Percentiles rank a stretch among this genome's conserved stretches.
phyloP scores from a whole-genome alignment of 2,888 invertebrate genomes.

The Drosophila birchii region DNA sequence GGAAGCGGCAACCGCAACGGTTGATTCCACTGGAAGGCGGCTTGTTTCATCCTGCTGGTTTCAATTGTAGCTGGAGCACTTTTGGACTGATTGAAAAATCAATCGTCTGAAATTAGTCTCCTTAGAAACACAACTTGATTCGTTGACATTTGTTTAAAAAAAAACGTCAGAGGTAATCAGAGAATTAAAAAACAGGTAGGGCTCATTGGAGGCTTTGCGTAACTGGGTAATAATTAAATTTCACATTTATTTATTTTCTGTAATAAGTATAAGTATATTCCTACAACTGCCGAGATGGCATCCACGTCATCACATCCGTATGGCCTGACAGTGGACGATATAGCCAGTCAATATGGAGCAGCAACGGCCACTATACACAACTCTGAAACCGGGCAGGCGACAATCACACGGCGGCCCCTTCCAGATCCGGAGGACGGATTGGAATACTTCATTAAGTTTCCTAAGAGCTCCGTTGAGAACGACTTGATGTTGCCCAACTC shows the following conservation, averaged over 20 bases:
- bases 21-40: conserved; percentile 60
- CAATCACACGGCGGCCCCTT: background rate
- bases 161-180: background rate
- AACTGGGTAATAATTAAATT: conserved; percentile 39
- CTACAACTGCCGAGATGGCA: conserved; percentile 53
- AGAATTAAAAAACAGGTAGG: conserved; percentile 51
- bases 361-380: conserved; percentile 39
- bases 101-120: conserved; percentile 46
- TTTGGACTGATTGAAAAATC: conserved; percentile 54
- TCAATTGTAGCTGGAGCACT: conserved; percentile 7
- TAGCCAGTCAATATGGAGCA: conserved; percentile 49
- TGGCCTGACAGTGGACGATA: conserved; percentile 53
- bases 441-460: conserved; percentile 88
- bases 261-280: conserved; percentile 6
- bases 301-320: conserved; percentile 56
- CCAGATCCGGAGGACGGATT: conserved; percentile 85
- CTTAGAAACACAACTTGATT: conserved; percentile 19
- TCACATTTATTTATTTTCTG: background rate
- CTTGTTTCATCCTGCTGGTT: conserved; percentile 51
- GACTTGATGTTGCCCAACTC: conserved; percentile 86
- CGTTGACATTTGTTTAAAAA: conserved; percentile 18
- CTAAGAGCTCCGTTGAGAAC: conserved; percentile 84
- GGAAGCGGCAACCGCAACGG: conserved; percentile 36
- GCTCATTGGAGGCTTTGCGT: conserved; percentile 65
- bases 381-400: conserved; percentile 16